Evolutionary conservation across 2,113 vertebrate genomes (phyloP).

Genomic region (Indicator indicator): DNA sequence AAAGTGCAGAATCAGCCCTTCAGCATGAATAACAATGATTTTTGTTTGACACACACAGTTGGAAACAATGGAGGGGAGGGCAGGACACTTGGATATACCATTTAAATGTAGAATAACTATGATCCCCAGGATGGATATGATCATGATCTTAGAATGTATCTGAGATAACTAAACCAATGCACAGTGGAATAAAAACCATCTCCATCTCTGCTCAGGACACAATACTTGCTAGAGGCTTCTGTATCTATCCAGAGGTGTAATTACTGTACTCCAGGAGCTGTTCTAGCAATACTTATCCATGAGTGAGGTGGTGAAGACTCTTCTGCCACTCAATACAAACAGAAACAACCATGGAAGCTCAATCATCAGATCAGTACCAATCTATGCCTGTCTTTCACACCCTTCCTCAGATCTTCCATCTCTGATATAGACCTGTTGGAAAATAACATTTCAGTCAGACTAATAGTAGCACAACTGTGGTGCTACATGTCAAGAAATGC

Average conservation of each 20-base stretch:
- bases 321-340: background rate
- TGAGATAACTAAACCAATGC: background rate
- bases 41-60: background rate
- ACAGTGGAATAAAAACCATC: background rate
- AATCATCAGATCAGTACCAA: background rate
- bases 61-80: background rate
- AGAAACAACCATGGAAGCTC: background rate
- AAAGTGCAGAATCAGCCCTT: constrained; percentile 16
- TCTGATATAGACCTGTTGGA: constrained; percentile 5
- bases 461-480: background rate
- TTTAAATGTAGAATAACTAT: background rate
- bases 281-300: background rate
- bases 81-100: background rate
- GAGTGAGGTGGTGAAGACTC: background rate
- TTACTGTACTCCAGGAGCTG: background rate
- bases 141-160: background rate
- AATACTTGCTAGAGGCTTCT: background rate
- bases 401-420: background rate
- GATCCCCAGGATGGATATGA: background rate
- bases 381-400: background rate
- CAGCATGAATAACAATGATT: constrained; percentile 1
- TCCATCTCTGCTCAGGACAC: background rate
- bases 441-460: background rate
- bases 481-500: background rate
- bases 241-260: background rate